Percentiles rank a stretch among this genome's conserved stretches.
These are phyloP conservation scores for Agrilus biguttatus DNA, from an alignment of 2,888 invertebrate genomes.

Conservation along the genomic window DNA sequence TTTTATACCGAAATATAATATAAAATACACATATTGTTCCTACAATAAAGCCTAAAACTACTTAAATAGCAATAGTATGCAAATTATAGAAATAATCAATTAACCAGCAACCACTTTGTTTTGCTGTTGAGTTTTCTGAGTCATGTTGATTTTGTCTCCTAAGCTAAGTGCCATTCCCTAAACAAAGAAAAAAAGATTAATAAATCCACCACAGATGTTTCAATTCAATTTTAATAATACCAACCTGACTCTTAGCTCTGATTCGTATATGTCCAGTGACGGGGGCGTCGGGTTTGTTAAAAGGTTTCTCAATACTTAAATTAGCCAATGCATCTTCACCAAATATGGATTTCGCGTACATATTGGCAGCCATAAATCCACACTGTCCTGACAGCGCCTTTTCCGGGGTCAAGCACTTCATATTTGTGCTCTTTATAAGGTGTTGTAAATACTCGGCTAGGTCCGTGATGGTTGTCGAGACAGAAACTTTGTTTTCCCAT, in stretches of 20 bases:
- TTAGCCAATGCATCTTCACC: constrained; percentile 99
- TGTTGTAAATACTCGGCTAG: constrained; percentile 86
- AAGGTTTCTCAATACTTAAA: constrained; percentile 91
- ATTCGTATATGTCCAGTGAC: constrained; percentile 97
- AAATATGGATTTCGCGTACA: constrained; percentile 96
- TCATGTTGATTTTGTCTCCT: constrained; percentile 95
- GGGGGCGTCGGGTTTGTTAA: constrained; percentile 73
- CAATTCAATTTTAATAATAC: constrained; percentile 3
- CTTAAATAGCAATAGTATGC: not conserved
- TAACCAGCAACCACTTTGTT: constrained; percentile 31
- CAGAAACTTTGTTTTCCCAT: constrained; percentile 92
- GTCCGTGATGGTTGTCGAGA: constrained; percentile 76
- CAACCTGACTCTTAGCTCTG: constrained; percentile 93
- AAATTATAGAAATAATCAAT: constrained; percentile 6
- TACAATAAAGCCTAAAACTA: not conserved
- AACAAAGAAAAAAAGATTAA: constrained; percentile 18
- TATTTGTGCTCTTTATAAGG: constrained; percentile 88
- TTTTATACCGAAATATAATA: not conserved
- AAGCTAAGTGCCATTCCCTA: constrained; percentile 98
- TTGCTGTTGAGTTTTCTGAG: constrained; percentile 54
- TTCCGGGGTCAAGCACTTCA: constrained; percentile 97
- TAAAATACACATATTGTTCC: not conserved
- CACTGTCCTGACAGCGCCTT: constrained; percentile 95
- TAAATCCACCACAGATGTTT: not conserved
- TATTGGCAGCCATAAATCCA: constrained; percentile 98